Evolutionary conservation across 1,140 invertebrate genomes (phyloP).

Genomic region (Apis dorsata): DNA sequence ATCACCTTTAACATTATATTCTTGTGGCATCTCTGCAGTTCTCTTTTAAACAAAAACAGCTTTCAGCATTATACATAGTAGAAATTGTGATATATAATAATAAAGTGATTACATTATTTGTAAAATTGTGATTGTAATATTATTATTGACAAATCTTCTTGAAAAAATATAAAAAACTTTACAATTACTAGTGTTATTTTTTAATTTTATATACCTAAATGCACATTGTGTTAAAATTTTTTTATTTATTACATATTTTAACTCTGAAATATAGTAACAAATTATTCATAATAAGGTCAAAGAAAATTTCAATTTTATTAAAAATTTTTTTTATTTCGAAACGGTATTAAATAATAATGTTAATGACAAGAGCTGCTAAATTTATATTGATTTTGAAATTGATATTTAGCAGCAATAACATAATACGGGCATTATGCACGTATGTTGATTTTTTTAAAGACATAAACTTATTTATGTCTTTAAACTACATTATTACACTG

Average conservation of each 20-base stretch:
- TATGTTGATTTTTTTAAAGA: slow-evolving; percentile 26
- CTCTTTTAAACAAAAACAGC: slow-evolving; percentile 44
- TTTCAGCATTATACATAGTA: slow-evolving; percentile 63
- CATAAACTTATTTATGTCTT: slow-evolving; percentile 37
- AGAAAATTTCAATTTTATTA: slow-evolving; percentile 41
- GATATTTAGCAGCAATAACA: slow-evolving; percentile 53
- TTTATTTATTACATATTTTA: background rate
- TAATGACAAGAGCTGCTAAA: slow-evolving; percentile 46
- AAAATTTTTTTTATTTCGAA: slow-evolving; percentile 64
- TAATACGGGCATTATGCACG: slow-evolving; percentile 26
- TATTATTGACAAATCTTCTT: slow-evolving; percentile 48
- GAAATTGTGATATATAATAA: slow-evolving; percentile 65
- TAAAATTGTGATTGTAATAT: slow-evolving; percentile 61
- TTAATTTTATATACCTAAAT: slow-evolving; percentile 25
- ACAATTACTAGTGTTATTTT: slow-evolving; percentile 19
- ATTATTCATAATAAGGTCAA: slow-evolving; percentile 15
- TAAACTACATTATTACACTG: slow-evolving; percentile 46
- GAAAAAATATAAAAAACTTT: slow-evolving; percentile 55
- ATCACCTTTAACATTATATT: slow-evolving; percentile 33
- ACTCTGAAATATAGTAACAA: background rate
- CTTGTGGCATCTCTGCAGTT: slow-evolving; percentile 35
- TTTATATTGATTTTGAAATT: slow-evolving; percentile 31
- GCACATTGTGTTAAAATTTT: background rate
- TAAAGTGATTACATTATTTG: slow-evolving; percentile 60
- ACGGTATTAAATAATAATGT: slow-evolving; percentile 64